Base-by-base conservation (phyloP, 2,888 invertebrate species). In the Hymenopus coronatus region DNA sequence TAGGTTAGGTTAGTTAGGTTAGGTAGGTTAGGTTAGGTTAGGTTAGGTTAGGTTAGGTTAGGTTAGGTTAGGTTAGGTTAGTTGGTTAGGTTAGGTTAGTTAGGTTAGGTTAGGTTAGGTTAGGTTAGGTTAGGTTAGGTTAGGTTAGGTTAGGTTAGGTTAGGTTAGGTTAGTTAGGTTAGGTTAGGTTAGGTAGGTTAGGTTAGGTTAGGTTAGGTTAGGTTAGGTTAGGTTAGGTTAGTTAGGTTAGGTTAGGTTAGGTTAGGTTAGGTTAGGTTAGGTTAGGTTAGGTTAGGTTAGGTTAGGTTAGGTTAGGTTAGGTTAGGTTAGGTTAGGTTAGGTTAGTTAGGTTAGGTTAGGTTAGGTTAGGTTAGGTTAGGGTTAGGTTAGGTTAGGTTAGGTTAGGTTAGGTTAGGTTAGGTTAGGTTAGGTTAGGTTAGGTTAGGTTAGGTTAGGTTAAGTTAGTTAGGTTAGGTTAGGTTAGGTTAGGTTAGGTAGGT, bases 1-100 rank as follows among this genome's bases (percentile, higher is more conserved):
- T 8, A 33, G 33, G 33, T 33, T 33, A 33, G 33, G 33, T 33
- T 7, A 8, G 33, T 33, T 33, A 33, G 90, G 90, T 90, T 89
- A 90, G 90, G 91, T 88, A 90, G 91, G 90, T 91, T 90, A 89
- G 91, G 30, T 30, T n/a, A 82, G 82, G 89, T 91, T 90, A 90
- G 91, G 88, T 90, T 87, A 88, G 90, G 90, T 90, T 87, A 85
- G 90, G 90, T 84, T 88, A 88, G 90, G 89, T 87, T 88, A 87
- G 90, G 90, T 89, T 89, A 88, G 89, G 90, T 88, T 88, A 90
- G 89, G 88, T 90, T n/a, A n/a, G n/a, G n/a, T n/a, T n/a, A n/a
- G n/a, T n/a, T n/a, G n/a, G 88, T 33, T 33, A 33, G 33, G 33
- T 33, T 33, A 33, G 33, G 33, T 33, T 33, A 89, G 89, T 90